Conservation (phyloP, 2,113 vertebrate species). For the Progne subis region DNA sequence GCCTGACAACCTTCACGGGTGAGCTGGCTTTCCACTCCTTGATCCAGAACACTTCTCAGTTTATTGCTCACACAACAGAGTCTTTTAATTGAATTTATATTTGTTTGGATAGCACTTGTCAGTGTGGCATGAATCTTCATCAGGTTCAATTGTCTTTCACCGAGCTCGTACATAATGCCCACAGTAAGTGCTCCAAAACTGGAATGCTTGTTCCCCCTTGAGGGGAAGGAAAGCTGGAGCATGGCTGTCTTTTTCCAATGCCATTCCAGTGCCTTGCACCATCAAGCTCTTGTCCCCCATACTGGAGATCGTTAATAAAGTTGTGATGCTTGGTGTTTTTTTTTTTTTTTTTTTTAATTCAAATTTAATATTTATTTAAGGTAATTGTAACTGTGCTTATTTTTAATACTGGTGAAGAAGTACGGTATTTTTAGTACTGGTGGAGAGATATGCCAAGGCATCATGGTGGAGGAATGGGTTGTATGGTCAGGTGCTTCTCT, state of each 20-base stretch:
- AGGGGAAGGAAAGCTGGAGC: background rate
- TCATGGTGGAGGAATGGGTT: background rate
- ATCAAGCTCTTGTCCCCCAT: background rate
- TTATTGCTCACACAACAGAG: constrained; percentile 20
- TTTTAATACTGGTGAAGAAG: background rate
- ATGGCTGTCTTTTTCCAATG: background rate
- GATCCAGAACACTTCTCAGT: background rate
- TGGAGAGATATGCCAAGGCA: background rate
- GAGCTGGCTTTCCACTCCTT: constrained; percentile 11
- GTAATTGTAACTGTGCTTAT: background rate
- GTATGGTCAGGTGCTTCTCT: background rate
- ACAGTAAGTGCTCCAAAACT: background rate
- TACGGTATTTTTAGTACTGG: background rate
- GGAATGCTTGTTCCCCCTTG: background rate
- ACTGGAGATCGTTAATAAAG: background rate
- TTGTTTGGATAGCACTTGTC: constrained; percentile 43
- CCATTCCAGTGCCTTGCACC: background rate
- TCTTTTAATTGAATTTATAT: constrained; percentile 56
- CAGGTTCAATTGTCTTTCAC: background rate
- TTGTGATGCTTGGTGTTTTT: background rate
- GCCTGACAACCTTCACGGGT: constrained; percentile 31
- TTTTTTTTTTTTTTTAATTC: background rate
- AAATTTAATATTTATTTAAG: background rate
- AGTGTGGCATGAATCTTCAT: constrained; percentile 10
- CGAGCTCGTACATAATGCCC: fast-evolving